These are phyloP conservation scores for Argentina silus DNA, from an alignment of 2,797 vertebrate genomes.

Conservation along the genomic window DNA sequence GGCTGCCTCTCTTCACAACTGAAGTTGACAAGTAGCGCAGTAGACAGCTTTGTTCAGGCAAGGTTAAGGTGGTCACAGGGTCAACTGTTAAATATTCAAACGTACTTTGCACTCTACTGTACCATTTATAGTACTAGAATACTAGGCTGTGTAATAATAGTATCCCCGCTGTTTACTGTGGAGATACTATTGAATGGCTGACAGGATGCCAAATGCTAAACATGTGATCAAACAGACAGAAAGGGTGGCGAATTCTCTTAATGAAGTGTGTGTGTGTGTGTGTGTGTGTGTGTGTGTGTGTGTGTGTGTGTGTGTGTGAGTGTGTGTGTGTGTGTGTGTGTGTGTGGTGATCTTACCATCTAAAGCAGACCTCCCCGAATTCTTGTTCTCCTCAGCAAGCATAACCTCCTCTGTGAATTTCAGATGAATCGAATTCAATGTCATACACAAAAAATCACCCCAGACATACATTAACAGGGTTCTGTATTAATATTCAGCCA, in stretches of 20 bases:
- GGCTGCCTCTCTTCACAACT: neutral
- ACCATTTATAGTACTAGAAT: no score
- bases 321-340: neutral
- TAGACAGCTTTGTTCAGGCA: neutral
- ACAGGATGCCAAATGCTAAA: no score
- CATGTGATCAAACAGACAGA: no score
- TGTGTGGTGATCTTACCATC: slow-evolving; percentile 84
- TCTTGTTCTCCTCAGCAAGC: slow-evolving; percentile 99
- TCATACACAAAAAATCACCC: slow-evolving; percentile 37
- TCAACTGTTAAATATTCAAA: neutral
- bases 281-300: neutral
- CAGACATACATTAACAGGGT: neutral
- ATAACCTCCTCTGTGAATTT: slow-evolving; percentile 94
- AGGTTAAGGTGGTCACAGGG: neutral
- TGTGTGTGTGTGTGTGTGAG: neutral
- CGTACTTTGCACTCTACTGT: no score
- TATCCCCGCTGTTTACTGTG: no score
- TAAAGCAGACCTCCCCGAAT: slow-evolving; percentile 92
- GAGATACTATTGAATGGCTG: no score
- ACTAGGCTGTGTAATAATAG: no score
- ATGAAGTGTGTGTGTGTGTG: neutral
- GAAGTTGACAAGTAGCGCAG: neutral
- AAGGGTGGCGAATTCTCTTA: neutral
- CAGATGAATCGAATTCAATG: slow-evolving; percentile 29
- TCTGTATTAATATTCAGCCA: no score